Evolutionary conservation across 2,888 invertebrate species (phyloP).

Genomic region (Endomychus coccineus): DNA sequence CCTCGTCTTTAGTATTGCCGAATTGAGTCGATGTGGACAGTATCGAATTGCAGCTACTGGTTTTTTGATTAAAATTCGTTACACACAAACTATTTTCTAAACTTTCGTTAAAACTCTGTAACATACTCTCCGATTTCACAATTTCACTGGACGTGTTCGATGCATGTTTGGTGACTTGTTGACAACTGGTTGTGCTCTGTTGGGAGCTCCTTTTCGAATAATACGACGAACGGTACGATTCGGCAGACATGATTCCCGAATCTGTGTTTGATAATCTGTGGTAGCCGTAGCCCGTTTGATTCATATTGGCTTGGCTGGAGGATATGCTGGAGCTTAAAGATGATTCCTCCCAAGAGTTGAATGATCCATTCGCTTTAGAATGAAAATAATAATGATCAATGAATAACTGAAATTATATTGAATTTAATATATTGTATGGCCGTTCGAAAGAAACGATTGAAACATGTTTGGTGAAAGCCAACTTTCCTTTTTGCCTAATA

Average conservation of each 20-base stretch:
- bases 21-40: slow-evolving; percentile 18
- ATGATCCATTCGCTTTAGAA: slow-evolving; percentile 30
- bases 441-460: too few relatives aligned
- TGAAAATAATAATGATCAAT: slow-evolving; percentile 7
- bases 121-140: slow-evolving; percentile 31
- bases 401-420: too few relatives aligned
- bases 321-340: slow-evolving; percentile 35
- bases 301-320: slow-evolving; percentile 28
- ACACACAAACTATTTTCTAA: slow-evolving; percentile 18
- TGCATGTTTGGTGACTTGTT: slow-evolving; percentile 27
- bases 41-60: slow-evolving; percentile 28
- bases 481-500: too few relatives aligned
- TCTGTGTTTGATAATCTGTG: slow-evolving; percentile 44
- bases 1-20: slow-evolving; percentile 9
- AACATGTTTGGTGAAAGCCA: too few relatives aligned
- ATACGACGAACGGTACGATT: slow-evolving; percentile 54
- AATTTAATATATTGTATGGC: too few relatives aligned
- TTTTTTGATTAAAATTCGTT: slow-evolving; percentile 20
- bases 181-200: slow-evolving; percentile 48
- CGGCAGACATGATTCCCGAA: slow-evolving; percentile 57
- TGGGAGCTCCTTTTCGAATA: slow-evolving; percentile 56
- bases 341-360: slow-evolving; percentile 39
- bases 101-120: slow-evolving; percentile 25
- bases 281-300: slow-evolving; percentile 24
- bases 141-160: slow-evolving; percentile 23